Evolutionary conservation across 2,797 vertebrate species (phyloP).

Genomic region (Hippoglossus hippoglossus): DNA sequence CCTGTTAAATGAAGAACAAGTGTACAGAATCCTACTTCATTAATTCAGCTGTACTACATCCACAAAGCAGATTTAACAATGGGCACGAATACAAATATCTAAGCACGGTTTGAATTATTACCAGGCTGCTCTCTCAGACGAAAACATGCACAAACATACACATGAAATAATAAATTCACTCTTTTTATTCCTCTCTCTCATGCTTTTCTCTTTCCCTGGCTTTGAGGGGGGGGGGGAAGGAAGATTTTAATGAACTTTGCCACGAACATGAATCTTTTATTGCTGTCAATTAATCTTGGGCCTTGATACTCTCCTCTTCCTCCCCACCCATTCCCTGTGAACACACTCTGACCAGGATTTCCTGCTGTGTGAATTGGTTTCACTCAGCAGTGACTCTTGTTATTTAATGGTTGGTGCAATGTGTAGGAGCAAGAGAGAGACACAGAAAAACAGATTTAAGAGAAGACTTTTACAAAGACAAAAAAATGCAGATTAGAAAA

Average conservation of each 20-base stretch:
- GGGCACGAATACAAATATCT: constrained; percentile 25
- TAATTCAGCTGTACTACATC: constrained; percentile 48
- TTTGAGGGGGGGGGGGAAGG: constrained; percentile 44
- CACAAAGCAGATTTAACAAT: constrained; percentile 49
- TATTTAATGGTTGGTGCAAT: neutral
- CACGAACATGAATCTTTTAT: constrained; percentile 81
- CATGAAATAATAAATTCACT: constrained; percentile 25
- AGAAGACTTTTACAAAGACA: neutral
- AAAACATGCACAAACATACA: constrained; percentile 6
- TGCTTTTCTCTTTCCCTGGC: constrained; percentile 33
- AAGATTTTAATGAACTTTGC: constrained; percentile 81
- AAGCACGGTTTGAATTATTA: constrained; percentile 21
- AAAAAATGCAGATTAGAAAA: neutral
- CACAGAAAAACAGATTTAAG: neutral
- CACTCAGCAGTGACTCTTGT: constrained; percentile 5
- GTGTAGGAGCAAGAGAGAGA: neutral
- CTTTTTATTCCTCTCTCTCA: constrained; percentile 38
- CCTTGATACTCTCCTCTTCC: constrained; percentile 68
- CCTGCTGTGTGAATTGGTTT: constrained; percentile 50
- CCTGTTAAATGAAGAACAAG: constrained; percentile 59
- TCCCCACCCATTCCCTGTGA: constrained; percentile 49
- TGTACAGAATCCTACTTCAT: constrained; percentile 47
- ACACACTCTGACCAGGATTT: constrained; percentile 33
- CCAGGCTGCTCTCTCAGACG: constrained; percentile 9
- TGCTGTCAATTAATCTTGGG: constrained; percentile 78